A percentile compares a stretch with the other conserved stretches of the same genome.
Conservation (phyloP, 2,888 invertebrate species). For the Pyrochroa serraticornis region DNA sequence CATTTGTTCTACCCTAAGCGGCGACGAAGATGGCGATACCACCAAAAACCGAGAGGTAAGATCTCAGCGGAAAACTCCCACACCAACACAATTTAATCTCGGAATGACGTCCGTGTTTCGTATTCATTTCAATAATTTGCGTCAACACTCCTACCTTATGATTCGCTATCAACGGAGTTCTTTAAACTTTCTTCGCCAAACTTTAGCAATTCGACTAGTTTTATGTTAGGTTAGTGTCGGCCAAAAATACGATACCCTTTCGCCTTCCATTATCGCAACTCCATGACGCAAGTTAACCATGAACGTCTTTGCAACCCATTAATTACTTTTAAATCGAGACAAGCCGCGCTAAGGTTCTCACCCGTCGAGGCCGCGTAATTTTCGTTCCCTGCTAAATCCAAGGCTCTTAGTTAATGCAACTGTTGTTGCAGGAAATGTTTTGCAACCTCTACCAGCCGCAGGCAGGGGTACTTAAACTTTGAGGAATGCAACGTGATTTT, state of each 20-base stretch:
- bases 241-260: background rate
- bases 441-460: too few species aligned
- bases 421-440: too few species aligned
- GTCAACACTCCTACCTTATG: conserved; percentile 42
- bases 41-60: conserved; percentile 37
- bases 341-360: too few species aligned
- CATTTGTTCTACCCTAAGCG: conserved; percentile 75
- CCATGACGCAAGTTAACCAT: too few species aligned
- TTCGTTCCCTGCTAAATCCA: too few species aligned
- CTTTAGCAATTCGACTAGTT: background rate
- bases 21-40: conserved; percentile 69
- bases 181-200: background rate
- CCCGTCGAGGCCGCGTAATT: too few species aligned
- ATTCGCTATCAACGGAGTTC: conserved; percentile 6
- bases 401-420: too few species aligned
- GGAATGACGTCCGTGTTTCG: conserved; percentile 36
- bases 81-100: conserved; percentile 9
- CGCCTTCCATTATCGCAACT: background rate
- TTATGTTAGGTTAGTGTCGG: background rate
- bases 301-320: too few species aligned
- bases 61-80: conserved; percentile 9
- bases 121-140: conserved; percentile 42
- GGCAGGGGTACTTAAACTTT: too few species aligned
- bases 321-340: too few species aligned
- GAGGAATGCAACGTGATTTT: too few species aligned